Evolutionary conservation across 2,113 vertebrate genomes (phyloP).

Genomic region (Notarius quadriscutis): DNA sequence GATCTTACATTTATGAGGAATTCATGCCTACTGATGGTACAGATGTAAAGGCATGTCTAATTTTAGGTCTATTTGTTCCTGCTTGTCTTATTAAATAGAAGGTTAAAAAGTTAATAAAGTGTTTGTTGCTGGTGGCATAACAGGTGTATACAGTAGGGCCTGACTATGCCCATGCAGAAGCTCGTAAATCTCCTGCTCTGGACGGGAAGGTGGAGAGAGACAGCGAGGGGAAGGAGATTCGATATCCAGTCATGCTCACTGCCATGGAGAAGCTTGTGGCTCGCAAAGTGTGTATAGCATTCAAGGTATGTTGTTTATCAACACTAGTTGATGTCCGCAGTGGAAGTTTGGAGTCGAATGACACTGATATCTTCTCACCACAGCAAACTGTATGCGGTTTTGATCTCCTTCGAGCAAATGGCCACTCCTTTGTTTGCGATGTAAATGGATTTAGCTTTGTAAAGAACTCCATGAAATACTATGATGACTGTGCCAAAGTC

Average conservation of each 20-base stretch:
- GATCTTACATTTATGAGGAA: constrained; percentile 97
- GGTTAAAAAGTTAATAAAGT: background rate
- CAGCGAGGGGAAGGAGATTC: constrained; percentile 96
- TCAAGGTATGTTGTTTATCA: constrained; percentile 79
- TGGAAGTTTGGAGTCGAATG: background rate
- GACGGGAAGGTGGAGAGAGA: constrained; percentile 96
- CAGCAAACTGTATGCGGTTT: constrained; percentile 98
- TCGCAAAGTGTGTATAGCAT: constrained; percentile 95
- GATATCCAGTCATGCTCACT: constrained; percentile 95
- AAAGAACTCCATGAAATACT: constrained; percentile 99
- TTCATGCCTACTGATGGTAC: constrained; percentile 99
- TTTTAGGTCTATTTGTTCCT: constrained; percentile 18
- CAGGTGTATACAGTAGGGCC: constrained; percentile 98
- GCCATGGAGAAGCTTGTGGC: constrained; percentile 98
- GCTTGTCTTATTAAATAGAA: background rate
- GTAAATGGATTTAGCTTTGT: constrained; percentile 98
- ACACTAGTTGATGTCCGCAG: background rate
- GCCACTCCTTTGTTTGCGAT: constrained; percentile 94
- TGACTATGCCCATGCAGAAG: constrained; percentile 95
- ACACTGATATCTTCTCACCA: constrained; percentile 18
- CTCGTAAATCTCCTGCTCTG: constrained; percentile 92
- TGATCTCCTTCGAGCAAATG: constrained; percentile 91
- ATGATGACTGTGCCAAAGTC: constrained; percentile 97
- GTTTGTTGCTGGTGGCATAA: background rate
- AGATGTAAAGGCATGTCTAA: constrained; percentile 86